Percentiles rank a stretch among this genome's conserved stretches.
Conservation (phyloP, 2,797 vertebrate genomes). For the Eulemur coronatus region DNA sequence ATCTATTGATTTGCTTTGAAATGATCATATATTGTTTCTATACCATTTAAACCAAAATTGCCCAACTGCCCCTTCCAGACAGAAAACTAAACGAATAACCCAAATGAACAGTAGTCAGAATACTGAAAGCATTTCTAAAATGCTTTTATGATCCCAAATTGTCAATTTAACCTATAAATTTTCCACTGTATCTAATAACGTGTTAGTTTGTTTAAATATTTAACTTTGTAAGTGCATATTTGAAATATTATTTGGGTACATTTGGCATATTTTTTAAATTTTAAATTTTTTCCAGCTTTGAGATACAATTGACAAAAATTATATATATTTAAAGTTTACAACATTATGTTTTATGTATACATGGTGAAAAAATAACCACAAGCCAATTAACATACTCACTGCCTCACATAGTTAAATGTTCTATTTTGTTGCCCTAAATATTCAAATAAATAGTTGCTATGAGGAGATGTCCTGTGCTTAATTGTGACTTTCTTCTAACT, state of each 20-base stretch:
- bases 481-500: not conserved
- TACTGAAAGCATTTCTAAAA: not conserved
- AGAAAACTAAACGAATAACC: not conserved
- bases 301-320: not conserved
- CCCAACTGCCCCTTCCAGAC: not conserved
- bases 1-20: conserved; percentile 37
- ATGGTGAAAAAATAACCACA: not conserved
- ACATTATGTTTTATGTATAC: not conserved
- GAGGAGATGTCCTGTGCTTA: not conserved
- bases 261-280: not conserved
- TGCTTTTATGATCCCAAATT: not conserved
- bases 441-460: not conserved
- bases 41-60: not conserved
- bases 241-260: not conserved
- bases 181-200: not conserved
- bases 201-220: not conserved
- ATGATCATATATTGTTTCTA: not conserved
- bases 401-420: not conserved
- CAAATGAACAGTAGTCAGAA: not conserved
- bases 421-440: not conserved
- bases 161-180: not conserved
- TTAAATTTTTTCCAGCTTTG: not conserved
- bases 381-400: not conserved
- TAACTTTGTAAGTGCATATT: not conserved
- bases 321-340: not conserved